phyloP scores from a whole-genome alignment of 1,140 invertebrate species.

The Sweltsa coloradensis region DNA sequence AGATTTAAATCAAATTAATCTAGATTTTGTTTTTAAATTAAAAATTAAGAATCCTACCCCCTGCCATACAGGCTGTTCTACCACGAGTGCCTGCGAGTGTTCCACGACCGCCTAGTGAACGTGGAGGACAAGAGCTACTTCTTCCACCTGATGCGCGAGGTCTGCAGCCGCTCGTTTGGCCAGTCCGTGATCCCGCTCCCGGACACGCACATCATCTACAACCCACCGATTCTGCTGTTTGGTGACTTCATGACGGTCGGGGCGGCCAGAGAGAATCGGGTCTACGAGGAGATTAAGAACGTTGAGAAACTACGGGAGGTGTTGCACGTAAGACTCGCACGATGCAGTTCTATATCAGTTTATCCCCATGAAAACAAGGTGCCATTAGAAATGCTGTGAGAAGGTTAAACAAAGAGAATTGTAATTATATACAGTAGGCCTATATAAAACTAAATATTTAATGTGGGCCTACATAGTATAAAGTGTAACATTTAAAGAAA shows the following conservation, averaged over 20 bases:
- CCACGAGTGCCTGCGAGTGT: conserved; percentile 80
- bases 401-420: no score
- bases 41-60: no score
- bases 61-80: conserved; percentile 73
- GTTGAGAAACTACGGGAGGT: conserved; percentile 57
- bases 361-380: no score
- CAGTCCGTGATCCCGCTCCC: conserved; percentile 50
- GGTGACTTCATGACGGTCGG: conserved; percentile 78
- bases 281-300: conserved; percentile 75
- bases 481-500: no score
- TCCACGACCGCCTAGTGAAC: conserved; percentile 80
- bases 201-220: conserved; percentile 42
- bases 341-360: neutral
- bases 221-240: conserved; percentile 60
- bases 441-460: no score
- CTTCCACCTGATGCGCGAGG: conserved; percentile 48
- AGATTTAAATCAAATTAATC: no score
- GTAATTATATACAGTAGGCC: neutral
- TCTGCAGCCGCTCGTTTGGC: conserved; percentile 45
- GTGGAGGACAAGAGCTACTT: conserved; percentile 67
- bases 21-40: neutral
- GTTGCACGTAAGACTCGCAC: conserved; percentile 38
- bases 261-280: conserved; percentile 53
- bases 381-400: no score
- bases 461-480: no score